Conservation (phyloP, 2,888 invertebrate species). For the Germaria angustata region DNA sequence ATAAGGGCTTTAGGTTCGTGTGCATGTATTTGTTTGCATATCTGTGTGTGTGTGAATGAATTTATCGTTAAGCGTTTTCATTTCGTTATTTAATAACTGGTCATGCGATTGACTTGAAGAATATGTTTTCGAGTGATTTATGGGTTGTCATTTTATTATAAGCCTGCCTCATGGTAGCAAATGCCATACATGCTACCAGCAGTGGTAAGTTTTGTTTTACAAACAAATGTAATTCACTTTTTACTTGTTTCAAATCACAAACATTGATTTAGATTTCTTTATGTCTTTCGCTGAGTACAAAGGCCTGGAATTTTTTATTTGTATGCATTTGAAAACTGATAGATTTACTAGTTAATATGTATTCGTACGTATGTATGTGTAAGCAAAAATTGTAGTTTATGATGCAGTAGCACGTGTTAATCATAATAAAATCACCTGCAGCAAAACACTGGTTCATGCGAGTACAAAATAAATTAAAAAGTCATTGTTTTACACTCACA, state of each 20-base stretch:
- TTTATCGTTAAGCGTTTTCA: constrained; percentile 12
- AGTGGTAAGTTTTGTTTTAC: neutral
- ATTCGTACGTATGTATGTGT: too few species aligned
- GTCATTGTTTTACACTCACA: neutral
- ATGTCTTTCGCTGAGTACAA: neutral
- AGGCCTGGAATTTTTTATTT: neutral
- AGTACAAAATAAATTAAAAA: neutral
- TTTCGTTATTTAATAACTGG: constrained; percentile 16
- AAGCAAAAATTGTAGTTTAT: constrained; percentile 5
- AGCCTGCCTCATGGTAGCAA: neutral
- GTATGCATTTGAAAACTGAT: neutral
- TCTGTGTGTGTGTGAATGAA: constrained; percentile 4
- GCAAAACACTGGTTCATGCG: constrained; percentile 15
- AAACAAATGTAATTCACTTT: neutral
- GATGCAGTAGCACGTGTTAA: constrained; percentile 31
- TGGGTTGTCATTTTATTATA: neutral
- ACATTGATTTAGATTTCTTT: neutral
- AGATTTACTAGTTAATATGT: neutral
- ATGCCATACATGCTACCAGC: neutral
- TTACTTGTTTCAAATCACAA: constrained; percentile 13
- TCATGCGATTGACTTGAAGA: constrained; percentile 12
- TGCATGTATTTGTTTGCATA: neutral
- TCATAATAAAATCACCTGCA: constrained; percentile 23
- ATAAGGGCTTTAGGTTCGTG: constrained; percentile 24
- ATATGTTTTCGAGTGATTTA: constrained; percentile 27